Base-by-base conservation (phyloP, 37 sponge, comb jelly and placozoan genomes). In the Oopsacas minuta region DNA sequence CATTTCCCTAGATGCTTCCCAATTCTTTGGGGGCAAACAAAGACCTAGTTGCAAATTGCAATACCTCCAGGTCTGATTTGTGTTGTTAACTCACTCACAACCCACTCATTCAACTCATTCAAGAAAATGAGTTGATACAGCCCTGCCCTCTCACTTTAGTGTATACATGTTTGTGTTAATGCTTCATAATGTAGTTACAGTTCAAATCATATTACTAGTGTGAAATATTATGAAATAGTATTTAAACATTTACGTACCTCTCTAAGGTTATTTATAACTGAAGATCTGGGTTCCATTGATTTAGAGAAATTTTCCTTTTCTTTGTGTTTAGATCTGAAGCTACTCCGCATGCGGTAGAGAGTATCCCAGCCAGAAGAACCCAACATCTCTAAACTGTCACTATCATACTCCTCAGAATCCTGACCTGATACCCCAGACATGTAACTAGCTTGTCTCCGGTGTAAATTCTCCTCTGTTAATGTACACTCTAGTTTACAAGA, bases 321-420 rank as follows among this genome's bases (percentile, higher is more conserved):
- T n/a, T 61, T 61, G 32, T 25, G 75, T 12, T 61, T 61, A 34
- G 75, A 61, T 12, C 22, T 61, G 75, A 61, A 61, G 30, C 75
- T 61, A 12, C 75, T 61, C 28, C 75, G 75, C 75, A 61, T 61
- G 20, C 28, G 75, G 75, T 61, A 61, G 5, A 61, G 75, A 5
- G 75, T 61, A 34, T 61, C 75, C 75, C 75, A 61, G 75, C 75
- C 75, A 3, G 75, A 61, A 46, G 51, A 46, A 34, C 75, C 75
- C 17, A 61, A n/a, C 28, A 5, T n/a, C 75, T 25, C 28, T 3
- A 10, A 32, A 5, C 75, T n/a, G 75, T n/a, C 30, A 34, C 75
- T 61, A 34, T 61, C 75, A 12, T 61, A 61, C 20, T 61, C 75
- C 30, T 61, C 75, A 34, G 75, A 61, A 34, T 61, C 75, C 75